Conservation (phyloP, 2,888 invertebrate genomes). For the Adelognathus sp. region DNA sequence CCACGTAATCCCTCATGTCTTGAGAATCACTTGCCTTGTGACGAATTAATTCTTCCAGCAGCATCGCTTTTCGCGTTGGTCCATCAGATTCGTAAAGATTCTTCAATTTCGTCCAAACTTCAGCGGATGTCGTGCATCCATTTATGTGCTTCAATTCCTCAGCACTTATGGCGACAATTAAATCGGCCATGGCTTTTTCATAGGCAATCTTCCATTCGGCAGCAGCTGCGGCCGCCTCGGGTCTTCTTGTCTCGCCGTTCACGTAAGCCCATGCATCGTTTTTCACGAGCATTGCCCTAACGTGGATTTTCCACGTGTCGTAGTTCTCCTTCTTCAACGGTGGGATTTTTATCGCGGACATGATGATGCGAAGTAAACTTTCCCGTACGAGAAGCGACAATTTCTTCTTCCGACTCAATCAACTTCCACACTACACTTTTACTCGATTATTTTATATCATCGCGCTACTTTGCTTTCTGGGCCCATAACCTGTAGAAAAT, state of each 20-base stretch:
- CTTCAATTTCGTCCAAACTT: slow-evolving; percentile 26
- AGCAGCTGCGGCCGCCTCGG: neutral
- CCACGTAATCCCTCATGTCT: slow-evolving; percentile 36
- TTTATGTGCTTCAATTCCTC: slow-evolving; percentile 34
- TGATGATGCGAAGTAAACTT: neutral
- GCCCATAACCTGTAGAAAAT: slow-evolving; percentile 21
- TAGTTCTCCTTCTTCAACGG: slow-evolving; percentile 23
- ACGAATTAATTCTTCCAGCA: slow-evolving; percentile 29
- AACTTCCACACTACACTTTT: neutral
- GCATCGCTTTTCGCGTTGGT: slow-evolving; percentile 35
- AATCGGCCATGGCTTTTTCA: slow-evolving; percentile 40
- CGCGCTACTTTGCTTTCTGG: slow-evolving; percentile 4
- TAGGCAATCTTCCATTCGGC: slow-evolving; percentile 5
- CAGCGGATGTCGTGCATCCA: slow-evolving; percentile 7
- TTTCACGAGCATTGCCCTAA: slow-evolving; percentile 2
- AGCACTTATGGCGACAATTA: slow-evolving; percentile 27
- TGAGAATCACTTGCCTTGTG: slow-evolving; percentile 26
- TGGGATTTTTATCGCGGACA: slow-evolving; percentile 19
- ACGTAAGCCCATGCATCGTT: slow-evolving; percentile 19
- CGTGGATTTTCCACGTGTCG: slow-evolving; percentile 11
- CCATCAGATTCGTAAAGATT: slow-evolving; percentile 30
- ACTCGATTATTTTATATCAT: neutral
- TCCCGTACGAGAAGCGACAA: neutral
- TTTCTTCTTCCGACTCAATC: neutral
- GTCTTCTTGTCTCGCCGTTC: neutral